Evolutionary conservation across 2,888 invertebrate genomes (phyloP).

Genomic region (Lasioglossum zephyrum): DNA sequence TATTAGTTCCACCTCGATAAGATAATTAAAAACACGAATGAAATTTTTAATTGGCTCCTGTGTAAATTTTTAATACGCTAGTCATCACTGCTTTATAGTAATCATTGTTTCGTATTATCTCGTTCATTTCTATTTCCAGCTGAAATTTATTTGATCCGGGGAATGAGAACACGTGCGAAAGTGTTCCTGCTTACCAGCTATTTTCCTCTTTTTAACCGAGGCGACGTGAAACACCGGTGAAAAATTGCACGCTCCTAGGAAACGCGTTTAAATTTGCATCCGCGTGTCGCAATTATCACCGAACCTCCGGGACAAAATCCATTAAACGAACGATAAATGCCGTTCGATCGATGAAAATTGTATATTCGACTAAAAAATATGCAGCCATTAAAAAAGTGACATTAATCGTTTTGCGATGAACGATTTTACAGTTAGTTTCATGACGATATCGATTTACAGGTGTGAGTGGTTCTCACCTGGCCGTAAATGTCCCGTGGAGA

Average conservation of each 20-base stretch:
- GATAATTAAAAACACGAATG: too few relatives aligned
- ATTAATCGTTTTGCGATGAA: not conserved
- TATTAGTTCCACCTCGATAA: too few relatives aligned
- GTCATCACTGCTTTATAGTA: too few relatives aligned
- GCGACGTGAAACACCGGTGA: slow-evolving; percentile 39
- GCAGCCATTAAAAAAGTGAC: not conserved
- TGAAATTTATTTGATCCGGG: slow-evolving; percentile 63
- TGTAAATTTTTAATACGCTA: too few relatives aligned
- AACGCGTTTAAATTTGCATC: slow-evolving; percentile 27
- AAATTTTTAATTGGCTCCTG: too few relatives aligned
- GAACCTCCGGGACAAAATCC: slow-evolving; percentile 13
- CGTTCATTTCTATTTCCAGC: slow-evolving; percentile 61
- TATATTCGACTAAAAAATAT: not conserved
- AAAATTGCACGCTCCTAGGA: slow-evolving; percentile 44
- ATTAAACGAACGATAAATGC: too few relatives aligned
- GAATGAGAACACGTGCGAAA: slow-evolving; percentile 63
- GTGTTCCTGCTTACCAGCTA: slow-evolving; percentile 53
- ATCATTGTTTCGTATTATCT: slow-evolving; percentile 28
- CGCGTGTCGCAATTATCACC: slow-evolving; percentile 26
- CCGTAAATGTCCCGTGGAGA: not conserved
- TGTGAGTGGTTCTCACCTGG: not conserved
- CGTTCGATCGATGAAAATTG: not conserved
- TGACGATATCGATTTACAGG: not conserved
- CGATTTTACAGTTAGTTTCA: not conserved
- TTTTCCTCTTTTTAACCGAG: slow-evolving; percentile 44